phyloP scores from a whole-genome alignment of 2,797 vertebrate species.

The Smutsia gigantea region DNA sequence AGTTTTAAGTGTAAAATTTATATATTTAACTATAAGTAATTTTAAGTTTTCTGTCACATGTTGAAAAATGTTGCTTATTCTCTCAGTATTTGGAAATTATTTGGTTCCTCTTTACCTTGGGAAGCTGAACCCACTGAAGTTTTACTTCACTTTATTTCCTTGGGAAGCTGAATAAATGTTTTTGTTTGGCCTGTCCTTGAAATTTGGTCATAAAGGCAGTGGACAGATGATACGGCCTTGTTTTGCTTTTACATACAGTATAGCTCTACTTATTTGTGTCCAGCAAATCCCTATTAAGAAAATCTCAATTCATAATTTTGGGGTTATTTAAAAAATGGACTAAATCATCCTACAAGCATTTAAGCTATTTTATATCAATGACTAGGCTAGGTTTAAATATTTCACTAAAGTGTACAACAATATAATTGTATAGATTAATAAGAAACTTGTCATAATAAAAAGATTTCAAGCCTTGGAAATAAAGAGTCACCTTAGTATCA shows the following conservation, averaged over 20 bases:
- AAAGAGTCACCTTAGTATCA: neutral
- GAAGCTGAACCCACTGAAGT: neutral
- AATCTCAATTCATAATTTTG: neutral
- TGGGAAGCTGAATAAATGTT: conserved; percentile 2
- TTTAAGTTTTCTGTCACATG: neutral
- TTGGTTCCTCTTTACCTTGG: neutral
- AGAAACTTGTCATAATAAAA: neutral
- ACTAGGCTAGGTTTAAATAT: conserved; percentile 39
- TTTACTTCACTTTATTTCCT: neutral
- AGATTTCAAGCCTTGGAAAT: neutral
- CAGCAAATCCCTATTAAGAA: conserved; percentile 13
- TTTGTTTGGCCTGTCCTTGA: conserved; percentile 35
- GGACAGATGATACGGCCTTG: neutral
- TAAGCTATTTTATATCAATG: neutral
- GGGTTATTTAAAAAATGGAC: neutral
- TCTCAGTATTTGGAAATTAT: neutral
- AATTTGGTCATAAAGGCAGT: conserved; percentile 1
- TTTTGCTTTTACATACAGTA: neutral
- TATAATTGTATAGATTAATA: neutral
- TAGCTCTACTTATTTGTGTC: neutral
- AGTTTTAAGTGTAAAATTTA: neutral
- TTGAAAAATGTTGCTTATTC: conserved; percentile 13
- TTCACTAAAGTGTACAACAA: neutral
- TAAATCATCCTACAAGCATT: neutral
- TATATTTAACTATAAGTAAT: conserved; percentile 1